A percentile compares a stretch with the other conserved stretches of the same genome.
Conservation (phyloP, 2,797 vertebrate genomes). For the Perdix hodgsoniae region DNA sequence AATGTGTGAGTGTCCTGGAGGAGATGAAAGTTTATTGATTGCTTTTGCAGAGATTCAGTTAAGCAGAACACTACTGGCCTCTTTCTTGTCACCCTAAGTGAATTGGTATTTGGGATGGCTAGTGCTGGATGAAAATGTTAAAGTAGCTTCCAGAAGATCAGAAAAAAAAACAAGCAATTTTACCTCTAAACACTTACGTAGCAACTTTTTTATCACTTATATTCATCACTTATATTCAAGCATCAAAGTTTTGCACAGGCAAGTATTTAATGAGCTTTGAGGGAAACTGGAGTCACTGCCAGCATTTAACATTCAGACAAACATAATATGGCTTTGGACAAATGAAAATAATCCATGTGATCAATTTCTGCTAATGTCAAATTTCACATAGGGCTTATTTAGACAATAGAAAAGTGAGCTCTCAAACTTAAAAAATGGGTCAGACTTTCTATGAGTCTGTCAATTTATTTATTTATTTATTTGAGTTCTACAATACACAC, state of each 20-base stretch:
- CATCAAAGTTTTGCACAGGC: background rate
- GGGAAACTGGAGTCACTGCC: background rate
- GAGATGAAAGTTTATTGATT: slow-evolving; percentile 66
- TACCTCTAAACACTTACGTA: background rate
- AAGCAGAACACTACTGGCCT: background rate
- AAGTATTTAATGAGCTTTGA: slow-evolving; percentile 3
- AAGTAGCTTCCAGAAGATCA: slow-evolving; percentile 22
- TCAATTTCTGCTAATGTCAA: slow-evolving; percentile 27
- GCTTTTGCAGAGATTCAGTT: slow-evolving; percentile 58
- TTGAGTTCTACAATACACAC: background rate
- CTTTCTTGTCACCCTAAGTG: slow-evolving; percentile 9
- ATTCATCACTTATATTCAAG: background rate
- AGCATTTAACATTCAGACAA: slow-evolving; percentile 20
- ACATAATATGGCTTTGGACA: background rate
- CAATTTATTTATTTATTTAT: background rate
- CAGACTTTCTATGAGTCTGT: background rate
- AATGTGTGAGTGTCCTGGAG: slow-evolving; percentile 44
- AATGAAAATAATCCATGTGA: slow-evolving; percentile 42
- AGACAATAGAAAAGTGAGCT: slow-evolving; percentile 1
- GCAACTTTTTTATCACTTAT: background rate
- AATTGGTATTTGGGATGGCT: background rate
- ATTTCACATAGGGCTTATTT: slow-evolving; percentile 21
- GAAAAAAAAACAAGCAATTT: background rate
- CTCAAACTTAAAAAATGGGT: slow-evolving; percentile 9
- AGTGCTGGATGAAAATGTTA: background rate